Base-by-base conservation (phyloP, 1,140 invertebrate genomes). In the Cydia fagiglandana region DNA sequence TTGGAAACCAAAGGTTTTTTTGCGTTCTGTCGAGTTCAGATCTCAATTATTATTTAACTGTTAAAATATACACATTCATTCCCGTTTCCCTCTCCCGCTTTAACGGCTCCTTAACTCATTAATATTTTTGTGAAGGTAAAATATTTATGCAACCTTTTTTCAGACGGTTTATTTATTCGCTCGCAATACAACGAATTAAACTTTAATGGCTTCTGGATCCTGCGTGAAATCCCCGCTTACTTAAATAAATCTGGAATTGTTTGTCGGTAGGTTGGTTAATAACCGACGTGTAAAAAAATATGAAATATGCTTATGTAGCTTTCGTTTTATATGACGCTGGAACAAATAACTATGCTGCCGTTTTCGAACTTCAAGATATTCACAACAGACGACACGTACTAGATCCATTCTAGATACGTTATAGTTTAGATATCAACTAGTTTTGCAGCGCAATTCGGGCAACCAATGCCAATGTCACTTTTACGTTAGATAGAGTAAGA, bases 121-220 rank as follows among this genome's bases (percentile, higher is more conserved):
- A 70, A 38, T 70, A 68, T 38, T 70, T 53, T 70, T 70, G 15
- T 38, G n/a, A 41, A 70, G 34, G 30, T 70, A 70, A 41, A 70
- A 70, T 70, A 38, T 70, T 70, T 9, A 70, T 17, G 66, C 66
- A 38, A 70, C 30, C 66, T 70, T 70, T 38, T 70, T 70, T 41
- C 28, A 17, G 15, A n/a, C 66, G 15, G 66, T 10, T 70, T 41
- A n/a, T 70, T 38, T 70, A 17, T 20, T 38, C 34, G 38, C 30
- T 70, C 30, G 66, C 56, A 20, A 61, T 24, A 61, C 17, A 61
- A 61, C 56, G 56, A 24, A 24, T 61, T 15, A 56, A 56, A 56
- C 15, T 56, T 56, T 56, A 56, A 56, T 56, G 53, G 53, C n/a
- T 56, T n/a, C 53, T 56, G 53, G 17, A 56, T 56, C n/a, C n/a